Base-by-base conservation (phyloP, 2,797 vertebrate genomes). In the Oophaga sylvatica region DNA sequence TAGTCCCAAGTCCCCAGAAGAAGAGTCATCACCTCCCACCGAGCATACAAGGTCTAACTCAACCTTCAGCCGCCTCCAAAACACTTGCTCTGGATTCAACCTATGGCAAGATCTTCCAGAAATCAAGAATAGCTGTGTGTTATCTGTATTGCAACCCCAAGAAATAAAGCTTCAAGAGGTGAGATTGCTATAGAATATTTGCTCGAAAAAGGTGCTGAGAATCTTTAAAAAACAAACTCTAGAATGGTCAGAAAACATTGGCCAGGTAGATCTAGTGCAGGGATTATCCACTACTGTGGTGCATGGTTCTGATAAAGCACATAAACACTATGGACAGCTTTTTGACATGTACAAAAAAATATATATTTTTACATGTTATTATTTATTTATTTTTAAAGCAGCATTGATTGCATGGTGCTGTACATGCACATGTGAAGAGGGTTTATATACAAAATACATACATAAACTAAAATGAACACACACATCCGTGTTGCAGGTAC, bases 111-210 rank as follows among this genome's bases (percentile, higher is more conserved):
- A 97, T 90, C 95, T 98, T 80, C 97, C 97, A 0, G 96, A 93
- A 59, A 97, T 99, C 83, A 96, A 94, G 90, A 94, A 92, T 84
- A 98, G 97, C 0, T 96, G 96, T 0, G 93, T 98, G 53, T 95
- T 99, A 84, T 93, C 90, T 90, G 93, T 94, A 26, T 93, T 99
- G 67, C 93, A 95, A 2, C 96, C 96, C 0, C 96, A 94, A 84
- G 97, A 99, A 93, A 85, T 98, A 93, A 97, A 96, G 60, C 95
- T 98, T 89, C 98, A 99, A 93, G 98, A 99, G 97, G 98, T 98
- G 93, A 94, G 5, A 71, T 13, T 4, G n/a, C 10, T 53, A 53
- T 53, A 53, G 11, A 5, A 70, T 56, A 60, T 17, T 2, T 20
- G 8, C 22, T 41, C 26, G 5, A 26, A n/a, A 22, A 53, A 19